Conservation (phyloP, 2,113 vertebrate genomes). For the Axis porcinus region DNA sequence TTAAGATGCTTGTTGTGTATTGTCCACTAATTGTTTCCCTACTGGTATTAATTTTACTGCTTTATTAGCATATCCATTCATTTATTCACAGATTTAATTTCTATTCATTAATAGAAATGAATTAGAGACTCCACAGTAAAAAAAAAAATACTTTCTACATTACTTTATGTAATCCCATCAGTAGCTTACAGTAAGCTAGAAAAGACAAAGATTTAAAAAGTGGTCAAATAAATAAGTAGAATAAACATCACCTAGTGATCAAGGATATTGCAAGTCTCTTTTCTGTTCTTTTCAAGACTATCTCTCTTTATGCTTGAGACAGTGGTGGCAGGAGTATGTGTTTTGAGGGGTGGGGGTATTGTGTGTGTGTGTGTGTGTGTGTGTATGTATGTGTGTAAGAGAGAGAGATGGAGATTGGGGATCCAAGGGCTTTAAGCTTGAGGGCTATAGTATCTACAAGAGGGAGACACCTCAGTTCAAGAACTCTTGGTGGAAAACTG, state of each 20-base stretch:
- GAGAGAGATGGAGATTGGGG: background rate
- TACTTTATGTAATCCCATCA: background rate
- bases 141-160: background rate
- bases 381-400: background rate
- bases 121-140: background rate
- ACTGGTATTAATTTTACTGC: background rate
- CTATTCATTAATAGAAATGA: background rate
- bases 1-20: background rate
- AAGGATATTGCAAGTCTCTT: background rate
- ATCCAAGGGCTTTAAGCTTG: background rate
- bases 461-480: background rate
- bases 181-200: background rate
- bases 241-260: background rate
- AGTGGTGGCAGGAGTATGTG: background rate
- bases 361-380: background rate
- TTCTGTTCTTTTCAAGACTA: background rate
- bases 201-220: background rate
- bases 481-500: background rate
- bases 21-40: background rate
- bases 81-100: background rate
- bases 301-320: background rate
- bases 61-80: background rate
- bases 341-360: background rate
- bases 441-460: background rate
- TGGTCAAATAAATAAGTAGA: background rate